Conservation (phyloP, 2,888 invertebrate species). For the Drosophila nigricruria region DNA sequence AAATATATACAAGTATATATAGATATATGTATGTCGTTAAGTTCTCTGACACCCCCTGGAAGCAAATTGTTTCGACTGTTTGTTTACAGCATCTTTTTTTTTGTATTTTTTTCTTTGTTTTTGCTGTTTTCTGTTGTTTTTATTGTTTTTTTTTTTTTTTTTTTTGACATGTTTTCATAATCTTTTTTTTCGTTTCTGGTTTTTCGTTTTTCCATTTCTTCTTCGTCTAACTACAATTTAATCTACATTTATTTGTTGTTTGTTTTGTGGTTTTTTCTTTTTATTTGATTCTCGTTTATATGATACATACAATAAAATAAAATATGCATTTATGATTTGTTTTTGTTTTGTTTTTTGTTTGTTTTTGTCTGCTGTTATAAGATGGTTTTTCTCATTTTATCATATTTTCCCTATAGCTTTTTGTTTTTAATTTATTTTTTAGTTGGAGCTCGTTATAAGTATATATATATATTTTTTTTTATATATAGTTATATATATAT, state of each 20-base stretch:
- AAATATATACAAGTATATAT: neutral
- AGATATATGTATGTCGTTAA: neutral
- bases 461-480: constrained; percentile 16
- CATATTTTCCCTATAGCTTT: constrained; percentile 16
- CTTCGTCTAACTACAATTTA: constrained; percentile 67
- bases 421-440: constrained; percentile 9
- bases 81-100: constrained; percentile 57
- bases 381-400: constrained; percentile 15
- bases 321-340: constrained; percentile 60
- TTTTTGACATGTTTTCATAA: constrained; percentile 33
- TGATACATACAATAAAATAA: constrained; percentile 66
- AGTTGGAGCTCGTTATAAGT: constrained; percentile 37
- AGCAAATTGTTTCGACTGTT: constrained; percentile 31
- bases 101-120: constrained; percentile 28
- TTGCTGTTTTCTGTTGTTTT: constrained; percentile 25
- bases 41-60: constrained; percentile 23
- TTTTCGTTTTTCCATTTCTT: constrained; percentile 38
- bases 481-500: neutral
- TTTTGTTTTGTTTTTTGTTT: constrained; percentile 18
- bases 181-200: constrained; percentile 30
- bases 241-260: constrained; percentile 56
- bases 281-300: constrained; percentile 64
- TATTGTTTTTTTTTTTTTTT: constrained; percentile 22
- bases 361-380: constrained; percentile 22
- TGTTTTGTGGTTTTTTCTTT: constrained; percentile 52